Percentiles rank a stretch among this genome's conserved stretches.
Evolutionary conservation across 2,888 invertebrate genomes (phyloP).

Genomic region (Fragum sueziense): DNA sequence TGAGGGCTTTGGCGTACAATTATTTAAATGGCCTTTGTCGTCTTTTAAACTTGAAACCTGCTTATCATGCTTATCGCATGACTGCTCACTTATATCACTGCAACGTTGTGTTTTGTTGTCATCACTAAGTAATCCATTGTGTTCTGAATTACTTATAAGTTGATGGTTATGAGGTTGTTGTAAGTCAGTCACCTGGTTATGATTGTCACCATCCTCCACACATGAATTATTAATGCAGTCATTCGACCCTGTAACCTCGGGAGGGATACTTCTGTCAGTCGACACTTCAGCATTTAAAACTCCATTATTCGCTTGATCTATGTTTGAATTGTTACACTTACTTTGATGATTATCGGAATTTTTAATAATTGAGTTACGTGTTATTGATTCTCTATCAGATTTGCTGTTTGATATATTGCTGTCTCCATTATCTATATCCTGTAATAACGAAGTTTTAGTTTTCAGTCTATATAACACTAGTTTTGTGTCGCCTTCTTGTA

Average conservation of each 20-base stretch:
- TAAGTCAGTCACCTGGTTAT: background rate
- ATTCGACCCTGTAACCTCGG: constrained; percentile 3
- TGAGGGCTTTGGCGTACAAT: background rate
- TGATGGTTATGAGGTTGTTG: background rate
- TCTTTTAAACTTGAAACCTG: background rate
- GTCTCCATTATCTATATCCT: constrained; percentile 1
- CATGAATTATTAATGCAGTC: constrained; percentile 8
- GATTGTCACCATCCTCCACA: background rate
- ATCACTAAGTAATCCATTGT: background rate
- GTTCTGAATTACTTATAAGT: background rate
- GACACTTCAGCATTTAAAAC: background rate
- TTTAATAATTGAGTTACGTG: background rate
- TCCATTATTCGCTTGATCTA: background rate
- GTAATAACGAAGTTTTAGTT: background rate
- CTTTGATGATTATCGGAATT: background rate
- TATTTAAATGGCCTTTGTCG: background rate
- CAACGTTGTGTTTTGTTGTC: background rate
- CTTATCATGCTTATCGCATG: background rate
- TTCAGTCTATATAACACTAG: constrained; percentile 42
- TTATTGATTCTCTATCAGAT: background rate
- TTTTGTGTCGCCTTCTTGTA: constrained; percentile 25
- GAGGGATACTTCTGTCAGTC: background rate
- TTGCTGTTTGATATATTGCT: background rate
- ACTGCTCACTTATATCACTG: background rate
- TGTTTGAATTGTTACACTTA: background rate